These are phyloP conservation scores for Lanius collurio DNA, from an alignment of 2,113 vertebrate species.

Conservation along the genomic window DNA sequence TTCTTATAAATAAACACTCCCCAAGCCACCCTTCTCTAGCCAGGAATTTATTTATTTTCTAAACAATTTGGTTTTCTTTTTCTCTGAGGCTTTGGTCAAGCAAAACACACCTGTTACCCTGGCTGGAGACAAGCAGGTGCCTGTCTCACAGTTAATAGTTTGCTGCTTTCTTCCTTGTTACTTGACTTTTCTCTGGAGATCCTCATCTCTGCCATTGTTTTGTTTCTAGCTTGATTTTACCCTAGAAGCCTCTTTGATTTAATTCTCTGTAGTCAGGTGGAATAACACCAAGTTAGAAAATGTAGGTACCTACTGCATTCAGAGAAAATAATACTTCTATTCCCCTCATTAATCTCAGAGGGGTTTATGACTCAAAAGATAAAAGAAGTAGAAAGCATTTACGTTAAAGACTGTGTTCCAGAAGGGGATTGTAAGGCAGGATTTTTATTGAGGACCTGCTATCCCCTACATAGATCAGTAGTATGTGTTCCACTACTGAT, in stretches of 20 bases:
- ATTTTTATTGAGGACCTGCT: not conserved
- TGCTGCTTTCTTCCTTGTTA: not conserved
- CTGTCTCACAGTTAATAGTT: not conserved
- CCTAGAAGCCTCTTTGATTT: slow-evolving; percentile 17
- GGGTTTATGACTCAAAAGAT: not conserved
- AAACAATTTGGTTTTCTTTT: not conserved
- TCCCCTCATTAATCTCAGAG: slow-evolving; percentile 20
- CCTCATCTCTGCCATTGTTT: not conserved
- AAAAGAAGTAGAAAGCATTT: not conserved
- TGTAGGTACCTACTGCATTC: not conserved
- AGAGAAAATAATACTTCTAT: not conserved
- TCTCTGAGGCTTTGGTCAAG: not conserved
- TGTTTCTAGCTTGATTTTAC: slow-evolving; percentile 5
- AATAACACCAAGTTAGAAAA: slow-evolving; percentile 19
- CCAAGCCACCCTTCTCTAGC: not conserved
- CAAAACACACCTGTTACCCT: not conserved
- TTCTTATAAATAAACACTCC: not conserved
- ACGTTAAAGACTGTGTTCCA: not conserved
- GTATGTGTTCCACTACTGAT: not conserved
- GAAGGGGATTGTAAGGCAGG: not conserved
- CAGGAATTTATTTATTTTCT: not conserved
- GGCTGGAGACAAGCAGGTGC: not conserved
- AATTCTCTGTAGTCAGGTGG: not conserved
- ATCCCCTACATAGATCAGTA: not conserved
- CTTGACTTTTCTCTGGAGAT: not conserved